These are phyloP conservation scores for Calliphora vomitoria DNA, from an alignment of 2,888 invertebrate species.

Conservation along the genomic window DNA sequence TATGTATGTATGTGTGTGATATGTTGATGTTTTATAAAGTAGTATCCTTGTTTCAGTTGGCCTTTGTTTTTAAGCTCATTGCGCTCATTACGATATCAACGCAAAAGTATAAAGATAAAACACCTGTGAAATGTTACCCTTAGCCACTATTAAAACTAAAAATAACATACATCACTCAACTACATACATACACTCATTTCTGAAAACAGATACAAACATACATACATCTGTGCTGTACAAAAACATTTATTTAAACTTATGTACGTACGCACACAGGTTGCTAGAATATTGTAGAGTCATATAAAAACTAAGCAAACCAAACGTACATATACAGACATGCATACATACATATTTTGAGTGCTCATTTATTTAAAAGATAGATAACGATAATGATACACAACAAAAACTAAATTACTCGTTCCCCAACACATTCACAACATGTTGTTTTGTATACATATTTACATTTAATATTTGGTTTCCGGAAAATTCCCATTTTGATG, in stretches of 20 bases:
- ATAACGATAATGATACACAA: slow-evolving; percentile 41
- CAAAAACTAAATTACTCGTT: slow-evolving; percentile 27
- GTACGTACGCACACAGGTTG: not conserved
- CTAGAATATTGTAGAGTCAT: not conserved
- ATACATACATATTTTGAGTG: slow-evolving; percentile 38
- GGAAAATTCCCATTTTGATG: not conserved
- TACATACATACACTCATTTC: slow-evolving; percentile 6
- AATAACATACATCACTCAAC: slow-evolving; percentile 63
- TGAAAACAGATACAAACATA: no score
- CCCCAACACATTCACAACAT: not conserved
- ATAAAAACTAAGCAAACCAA: not conserved
- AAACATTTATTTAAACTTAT: not conserved
- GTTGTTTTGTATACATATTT: not conserved
- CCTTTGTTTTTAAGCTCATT: slow-evolving; percentile 72
- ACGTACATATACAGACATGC: not conserved
- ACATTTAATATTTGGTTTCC: not conserved
- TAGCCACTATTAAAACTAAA: slow-evolving; percentile 71
- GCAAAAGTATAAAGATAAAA: slow-evolving; percentile 53
- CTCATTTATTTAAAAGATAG: slow-evolving; percentile 59
- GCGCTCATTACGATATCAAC: slow-evolving; percentile 72
- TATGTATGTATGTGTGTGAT: not conserved
- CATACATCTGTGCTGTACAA: not conserved
- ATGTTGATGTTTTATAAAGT: not conserved
- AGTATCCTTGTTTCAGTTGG: slow-evolving; percentile 58
- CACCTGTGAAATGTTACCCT: slow-evolving; percentile 69